These are phyloP conservation scores for Sebastes itinus DNA, from an alignment of 2,797 vertebrate genomes.

Conservation along the genomic window DNA sequence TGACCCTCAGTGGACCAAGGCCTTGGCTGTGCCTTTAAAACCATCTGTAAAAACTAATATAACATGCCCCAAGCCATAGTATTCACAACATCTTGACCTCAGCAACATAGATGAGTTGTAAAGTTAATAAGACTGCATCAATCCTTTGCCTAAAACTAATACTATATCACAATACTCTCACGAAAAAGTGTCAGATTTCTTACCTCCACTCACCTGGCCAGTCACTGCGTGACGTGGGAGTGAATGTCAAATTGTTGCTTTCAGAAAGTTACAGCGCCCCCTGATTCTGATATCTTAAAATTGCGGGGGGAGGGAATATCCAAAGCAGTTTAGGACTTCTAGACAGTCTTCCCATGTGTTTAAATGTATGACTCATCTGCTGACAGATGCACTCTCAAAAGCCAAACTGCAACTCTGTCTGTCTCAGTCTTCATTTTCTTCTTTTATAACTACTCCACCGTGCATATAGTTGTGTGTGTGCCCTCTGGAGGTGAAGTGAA, in stretches of 20 bases:
- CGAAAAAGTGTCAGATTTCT: not conserved
- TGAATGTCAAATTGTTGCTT: not conserved
- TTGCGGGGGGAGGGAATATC: not conserved
- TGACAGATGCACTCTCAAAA: slow-evolving; percentile 19
- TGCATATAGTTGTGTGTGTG: not conserved
- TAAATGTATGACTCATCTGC: slow-evolving; percentile 1
- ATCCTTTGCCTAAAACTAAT: not conserved
- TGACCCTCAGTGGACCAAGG: not conserved
- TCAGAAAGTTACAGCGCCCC: not conserved
- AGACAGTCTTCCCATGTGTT: slow-evolving; percentile 19
- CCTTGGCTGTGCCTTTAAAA: slow-evolving; percentile 8
- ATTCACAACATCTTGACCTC: not conserved
- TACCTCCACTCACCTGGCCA: not conserved
- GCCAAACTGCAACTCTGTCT: slow-evolving; percentile 15
- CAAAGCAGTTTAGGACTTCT: not conserved
- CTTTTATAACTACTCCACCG: not conserved
- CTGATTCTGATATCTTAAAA: not conserved
- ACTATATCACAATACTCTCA: not conserved
- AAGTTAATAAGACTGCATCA: not conserved
- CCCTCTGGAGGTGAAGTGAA: not conserved
- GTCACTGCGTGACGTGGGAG: not conserved
- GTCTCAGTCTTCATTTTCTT: not conserved
- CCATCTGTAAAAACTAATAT: not conserved
- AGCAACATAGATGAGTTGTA: not conserved
- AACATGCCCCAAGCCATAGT: not conserved